A percentile compares a stretch with the other conserved stretches of the same genome.
These are phyloP conservation scores for Bubo blakistoni DNA, from an alignment of 2,113 vertebrate genomes.

Conservation along the genomic window DNA sequence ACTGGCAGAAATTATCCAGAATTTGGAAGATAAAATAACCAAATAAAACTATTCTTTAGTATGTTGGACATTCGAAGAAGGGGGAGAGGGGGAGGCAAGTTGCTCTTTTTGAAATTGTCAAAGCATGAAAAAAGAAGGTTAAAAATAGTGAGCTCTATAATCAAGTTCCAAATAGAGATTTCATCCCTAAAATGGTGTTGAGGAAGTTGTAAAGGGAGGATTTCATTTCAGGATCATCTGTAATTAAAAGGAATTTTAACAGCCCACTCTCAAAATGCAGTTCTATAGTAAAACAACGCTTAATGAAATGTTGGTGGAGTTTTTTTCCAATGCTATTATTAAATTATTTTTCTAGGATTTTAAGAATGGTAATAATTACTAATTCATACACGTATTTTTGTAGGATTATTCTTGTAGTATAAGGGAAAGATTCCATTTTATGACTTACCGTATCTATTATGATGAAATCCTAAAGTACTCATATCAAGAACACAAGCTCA, in stretches of 20 bases:
- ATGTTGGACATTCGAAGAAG: background rate
- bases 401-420: background rate
- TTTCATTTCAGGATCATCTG: background rate
- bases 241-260: background rate
- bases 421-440: background rate
- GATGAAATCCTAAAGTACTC: background rate
- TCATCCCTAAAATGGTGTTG: background rate
- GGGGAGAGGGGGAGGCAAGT: rapidly evolving
- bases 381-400: background rate
- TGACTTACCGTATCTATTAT: background rate
- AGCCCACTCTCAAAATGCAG: background rate
- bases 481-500: background rate
- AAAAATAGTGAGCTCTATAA: conserved; percentile 1
- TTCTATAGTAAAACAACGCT: background rate
- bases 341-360: conserved; percentile 9
- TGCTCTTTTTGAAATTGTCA: background rate
- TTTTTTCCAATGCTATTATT: background rate
- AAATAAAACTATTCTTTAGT: background rate
- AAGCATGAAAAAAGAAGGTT: background rate
- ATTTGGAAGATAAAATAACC: background rate
- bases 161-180: background rate
- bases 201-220: background rate
- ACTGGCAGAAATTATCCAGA: background rate
- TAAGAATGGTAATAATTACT: background rate
- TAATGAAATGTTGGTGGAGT: background rate